Conservation (phyloP, 2,797 vertebrate genomes). For the Furcifer pardalis region DNA sequence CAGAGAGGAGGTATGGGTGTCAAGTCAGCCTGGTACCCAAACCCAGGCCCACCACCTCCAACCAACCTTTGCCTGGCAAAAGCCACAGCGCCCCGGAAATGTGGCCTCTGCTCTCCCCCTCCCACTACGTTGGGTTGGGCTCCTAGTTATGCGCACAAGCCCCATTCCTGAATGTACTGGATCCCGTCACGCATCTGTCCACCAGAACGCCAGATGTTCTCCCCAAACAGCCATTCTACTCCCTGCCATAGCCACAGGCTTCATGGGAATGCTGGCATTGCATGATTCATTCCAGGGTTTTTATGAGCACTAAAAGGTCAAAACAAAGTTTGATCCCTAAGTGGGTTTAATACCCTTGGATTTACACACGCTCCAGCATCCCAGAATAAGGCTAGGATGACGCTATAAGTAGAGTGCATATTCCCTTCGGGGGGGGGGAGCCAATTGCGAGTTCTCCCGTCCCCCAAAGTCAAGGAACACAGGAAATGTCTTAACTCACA, state of each 20-base stretch:
- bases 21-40: neutral
- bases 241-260: neutral
- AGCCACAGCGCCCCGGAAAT: too few relatives aligned
- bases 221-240: neutral
- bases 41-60: neutral
- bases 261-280: neutral
- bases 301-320: neutral
- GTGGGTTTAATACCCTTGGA: neutral
- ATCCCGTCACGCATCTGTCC: neutral
- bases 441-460: too few relatives aligned
- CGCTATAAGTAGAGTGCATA: too few relatives aligned
- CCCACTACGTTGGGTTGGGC: too few relatives aligned
- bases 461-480: too few relatives aligned
- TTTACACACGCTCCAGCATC: neutral
- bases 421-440: too few relatives aligned
- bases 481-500: neutral
- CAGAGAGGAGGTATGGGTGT: fast-evolving
- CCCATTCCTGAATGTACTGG: neutral
- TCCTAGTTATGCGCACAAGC: too few relatives aligned
- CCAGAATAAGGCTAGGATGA: neutral
- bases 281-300: neutral
- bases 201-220: neutral
- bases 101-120: too few relatives aligned
- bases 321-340: neutral
- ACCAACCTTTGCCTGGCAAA: neutral